These are phyloP conservation scores for Lagopus muta DNA, from an alignment of 2,113 vertebrate genomes.

Conservation along the genomic window DNA sequence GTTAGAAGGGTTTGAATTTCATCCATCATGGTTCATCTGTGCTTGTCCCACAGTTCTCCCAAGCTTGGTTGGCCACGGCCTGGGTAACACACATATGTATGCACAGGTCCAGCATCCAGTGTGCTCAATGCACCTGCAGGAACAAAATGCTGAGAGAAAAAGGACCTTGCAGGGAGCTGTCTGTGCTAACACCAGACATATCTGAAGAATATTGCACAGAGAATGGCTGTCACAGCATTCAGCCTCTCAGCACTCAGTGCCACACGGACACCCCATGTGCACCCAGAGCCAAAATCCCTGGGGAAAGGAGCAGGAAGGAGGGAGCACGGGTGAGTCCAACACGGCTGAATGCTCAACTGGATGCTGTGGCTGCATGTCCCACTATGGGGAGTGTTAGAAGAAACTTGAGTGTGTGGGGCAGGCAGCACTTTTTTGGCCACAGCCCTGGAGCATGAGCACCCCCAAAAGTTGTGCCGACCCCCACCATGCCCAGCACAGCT, in stretches of 20 bases:
- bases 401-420: fast-evolving
- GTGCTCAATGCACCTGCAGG: neutral
- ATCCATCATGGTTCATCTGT: fast-evolving
- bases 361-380: neutral
- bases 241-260: neutral
- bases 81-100: neutral
- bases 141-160: neutral
- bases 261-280: too few species aligned
- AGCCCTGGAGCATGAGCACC: neutral
- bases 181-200: neutral
- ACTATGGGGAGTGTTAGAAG: fast-evolving
- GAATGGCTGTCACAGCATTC: neutral
- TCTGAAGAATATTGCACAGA: neutral
- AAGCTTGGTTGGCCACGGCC: fast-evolving
- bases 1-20: neutral
- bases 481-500: neutral
- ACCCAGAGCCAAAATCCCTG: neutral
- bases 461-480: neutral
- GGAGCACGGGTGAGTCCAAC: too few species aligned
- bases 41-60: fast-evolving
- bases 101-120: fast-evolving
- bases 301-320: neutral
- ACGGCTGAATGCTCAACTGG: neutral
- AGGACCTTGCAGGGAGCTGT: neutral
- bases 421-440: neutral